These are phyloP conservation scores for Boleophthalmus pectinirostris DNA, from an alignment of 2,113 vertebrate species.

Conservation along the genomic window DNA sequence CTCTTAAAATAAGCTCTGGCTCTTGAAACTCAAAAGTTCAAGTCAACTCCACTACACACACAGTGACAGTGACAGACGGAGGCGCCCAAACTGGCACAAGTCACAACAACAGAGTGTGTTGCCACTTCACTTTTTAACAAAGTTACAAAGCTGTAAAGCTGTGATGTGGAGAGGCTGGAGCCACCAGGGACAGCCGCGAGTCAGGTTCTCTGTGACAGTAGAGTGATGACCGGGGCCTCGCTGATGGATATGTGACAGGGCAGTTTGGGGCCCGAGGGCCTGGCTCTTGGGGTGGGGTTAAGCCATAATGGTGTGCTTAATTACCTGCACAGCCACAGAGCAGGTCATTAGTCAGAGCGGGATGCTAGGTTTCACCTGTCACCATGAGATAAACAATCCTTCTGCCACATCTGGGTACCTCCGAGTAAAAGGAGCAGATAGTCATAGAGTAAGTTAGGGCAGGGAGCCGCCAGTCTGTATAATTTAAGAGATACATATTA, in stretches of 20 bases:
- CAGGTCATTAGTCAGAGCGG: slow-evolving; percentile 75
- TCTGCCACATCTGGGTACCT: slow-evolving; percentile 46
- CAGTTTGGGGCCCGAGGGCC: slow-evolving; percentile 56
- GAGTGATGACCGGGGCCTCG: slow-evolving; percentile 64
- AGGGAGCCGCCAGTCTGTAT: background rate
- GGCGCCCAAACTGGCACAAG: background rate
- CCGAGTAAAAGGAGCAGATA: slow-evolving; percentile 30
- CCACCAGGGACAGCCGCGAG: slow-evolving; percentile 56
- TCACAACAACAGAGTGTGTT: slow-evolving; percentile 10
- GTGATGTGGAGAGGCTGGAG: slow-evolving; percentile 41
- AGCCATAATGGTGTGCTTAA: slow-evolving; percentile 80
- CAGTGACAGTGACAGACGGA: slow-evolving; percentile 3
- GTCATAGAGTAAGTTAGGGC: slow-evolving; percentile 18
- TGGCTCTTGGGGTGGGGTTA: slow-evolving; percentile 68
- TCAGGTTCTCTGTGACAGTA: slow-evolving; percentile 54
- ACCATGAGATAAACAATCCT: slow-evolving; percentile 71
- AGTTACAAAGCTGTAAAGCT: slow-evolving; percentile 47
- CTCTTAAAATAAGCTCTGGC: background rate
- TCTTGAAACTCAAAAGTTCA: background rate
- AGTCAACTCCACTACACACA: background rate
- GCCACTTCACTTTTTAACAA: slow-evolving; percentile 27
- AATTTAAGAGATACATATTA: slow-evolving; percentile 22
- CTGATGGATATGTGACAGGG: slow-evolving; percentile 77
- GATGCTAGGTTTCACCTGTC: slow-evolving; percentile 66
- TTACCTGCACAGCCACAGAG: slow-evolving; percentile 76